These are phyloP conservation scores for Distichodus sexfasciatus DNA, from an alignment of 2,797 vertebrate species.

Conservation along the genomic window DNA sequence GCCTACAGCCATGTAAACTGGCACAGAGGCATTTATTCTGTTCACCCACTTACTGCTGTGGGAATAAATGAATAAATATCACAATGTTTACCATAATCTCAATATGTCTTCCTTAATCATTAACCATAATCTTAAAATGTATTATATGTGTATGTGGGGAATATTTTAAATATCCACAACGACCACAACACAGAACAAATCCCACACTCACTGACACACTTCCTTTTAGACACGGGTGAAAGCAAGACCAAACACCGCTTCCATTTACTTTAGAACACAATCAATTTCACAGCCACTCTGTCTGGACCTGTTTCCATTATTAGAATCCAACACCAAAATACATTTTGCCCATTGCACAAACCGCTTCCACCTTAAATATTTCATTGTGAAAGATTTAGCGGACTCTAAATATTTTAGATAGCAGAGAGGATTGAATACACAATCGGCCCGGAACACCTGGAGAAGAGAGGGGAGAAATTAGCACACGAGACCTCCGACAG, in stretches of 20 bases:
- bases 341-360: conserved; percentile 4
- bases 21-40: no score
- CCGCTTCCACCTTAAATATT: conserved; percentile 27
- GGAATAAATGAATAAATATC: no score
- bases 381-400: conserved; percentile 27
- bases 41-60: no score
- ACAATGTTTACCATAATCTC: no score
- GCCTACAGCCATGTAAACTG: no score
- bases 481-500: background rate
- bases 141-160: no score
- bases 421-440: background rate
- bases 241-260: background rate
- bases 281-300: conserved; percentile 18
- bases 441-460: conserved; percentile 13
- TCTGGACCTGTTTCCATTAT: conserved; percentile 27
- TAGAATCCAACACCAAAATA: conserved; percentile 17
- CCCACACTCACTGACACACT: background rate
- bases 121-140: no score
- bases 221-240: conserved; percentile 4
- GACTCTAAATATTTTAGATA: conserved; percentile 27
- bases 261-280: conserved; percentile 8
- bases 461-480: background rate
- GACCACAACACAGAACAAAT: background rate
- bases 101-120: no score
- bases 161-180: background rate